A percentile compares a stretch with the other conserved stretches of the same genome.
Evolutionary conservation across 2,797 vertebrate genomes (phyloP).

Genomic region (Neosilurus hyrtlii): DNA sequence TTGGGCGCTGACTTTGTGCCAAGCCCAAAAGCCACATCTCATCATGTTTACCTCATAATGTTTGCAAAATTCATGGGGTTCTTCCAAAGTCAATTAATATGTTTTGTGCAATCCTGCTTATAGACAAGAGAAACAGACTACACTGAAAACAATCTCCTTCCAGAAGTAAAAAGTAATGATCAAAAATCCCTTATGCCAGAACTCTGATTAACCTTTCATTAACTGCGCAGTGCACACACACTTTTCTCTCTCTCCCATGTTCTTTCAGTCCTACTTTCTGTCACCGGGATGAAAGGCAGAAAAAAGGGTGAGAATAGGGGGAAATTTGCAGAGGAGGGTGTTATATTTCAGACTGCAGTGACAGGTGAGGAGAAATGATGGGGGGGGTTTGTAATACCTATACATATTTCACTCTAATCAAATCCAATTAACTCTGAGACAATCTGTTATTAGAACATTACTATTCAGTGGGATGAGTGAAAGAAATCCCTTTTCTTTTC

Average conservation of each 20-base stretch:
- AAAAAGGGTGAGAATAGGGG: constrained; percentile 9
- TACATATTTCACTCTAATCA: neutral
- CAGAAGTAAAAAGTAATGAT: no score
- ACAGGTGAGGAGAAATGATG: constrained; percentile 5
- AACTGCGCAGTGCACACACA: neutral
- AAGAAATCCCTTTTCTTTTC: constrained; percentile 1
- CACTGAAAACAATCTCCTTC: no score
- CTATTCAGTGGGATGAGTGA: neutral
- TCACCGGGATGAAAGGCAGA: constrained; percentile 4
- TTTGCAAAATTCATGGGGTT: no score
- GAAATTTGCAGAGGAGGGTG: constrained; percentile 18
- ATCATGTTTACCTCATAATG: no score
- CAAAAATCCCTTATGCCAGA: neutral
- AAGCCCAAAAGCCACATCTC: no score
- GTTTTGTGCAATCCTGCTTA: no score
- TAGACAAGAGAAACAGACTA: no score
- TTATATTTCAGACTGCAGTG: constrained; percentile 8
- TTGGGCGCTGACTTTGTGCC: no score
- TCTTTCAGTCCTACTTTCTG: no score
- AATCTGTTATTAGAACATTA: neutral
- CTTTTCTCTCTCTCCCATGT: no score
- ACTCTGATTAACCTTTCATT: neutral
- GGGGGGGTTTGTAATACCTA: neutral
- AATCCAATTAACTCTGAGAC: neutral
- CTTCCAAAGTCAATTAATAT: no score